Percentiles rank a stretch among this genome's conserved stretches.
Evolutionary conservation across 1,140 invertebrate genomes (phyloP).

Genomic region (Drosophila ercepeae): DNA sequence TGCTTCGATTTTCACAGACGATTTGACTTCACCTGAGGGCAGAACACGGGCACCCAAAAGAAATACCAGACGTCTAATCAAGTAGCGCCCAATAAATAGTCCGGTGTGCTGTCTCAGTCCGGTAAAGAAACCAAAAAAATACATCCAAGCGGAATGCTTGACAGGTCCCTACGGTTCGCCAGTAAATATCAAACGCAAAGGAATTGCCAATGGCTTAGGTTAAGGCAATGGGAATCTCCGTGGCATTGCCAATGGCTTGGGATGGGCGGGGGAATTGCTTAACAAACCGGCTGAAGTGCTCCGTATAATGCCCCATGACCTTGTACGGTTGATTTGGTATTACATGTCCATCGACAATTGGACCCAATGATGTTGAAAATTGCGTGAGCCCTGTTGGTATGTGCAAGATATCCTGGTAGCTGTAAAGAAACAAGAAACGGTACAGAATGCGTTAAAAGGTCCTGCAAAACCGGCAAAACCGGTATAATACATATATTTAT

Average conservation of each 20-base stretch:
- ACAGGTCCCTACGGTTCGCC: slow-evolving; percentile 38
- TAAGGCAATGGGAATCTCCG: slow-evolving; percentile 20
- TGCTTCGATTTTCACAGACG: slow-evolving; percentile 58
- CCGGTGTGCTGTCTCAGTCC: slow-evolving; percentile 16
- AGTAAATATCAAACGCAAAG: slow-evolving; percentile 59
- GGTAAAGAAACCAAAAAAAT: slow-evolving; percentile 22
- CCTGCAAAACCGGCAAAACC: slow-evolving; percentile 47
- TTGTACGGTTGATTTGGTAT: slow-evolving; percentile 91
- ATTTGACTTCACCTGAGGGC: slow-evolving; percentile 71
- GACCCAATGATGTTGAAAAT: slow-evolving; percentile 90
- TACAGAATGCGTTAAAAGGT: slow-evolving; percentile 68
- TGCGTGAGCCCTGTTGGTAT: slow-evolving; percentile 87
- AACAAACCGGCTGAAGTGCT: slow-evolving; percentile 87
- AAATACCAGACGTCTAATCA: slow-evolving; percentile 76
- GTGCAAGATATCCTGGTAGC: slow-evolving; percentile 89
- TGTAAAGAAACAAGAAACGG: slow-evolving; percentile 80
- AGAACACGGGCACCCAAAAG: slow-evolving; percentile 23
- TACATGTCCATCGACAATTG: slow-evolving; percentile 92
- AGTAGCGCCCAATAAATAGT: slow-evolving; percentile 75
- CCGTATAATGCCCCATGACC: slow-evolving; percentile 89
- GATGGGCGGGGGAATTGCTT: slow-evolving; percentile 64
- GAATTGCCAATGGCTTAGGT: slow-evolving; percentile 25
- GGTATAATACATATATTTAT: slow-evolving; percentile 30
- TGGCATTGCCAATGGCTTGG: slow-evolving; percentile 17
- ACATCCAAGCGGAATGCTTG: slow-evolving; percentile 41